A percentile compares a stretch with the other conserved stretches of the same genome.
phyloP scores from a whole-genome alignment of 1,140 invertebrate genomes.

The Drosophila melanogaster region DNA sequence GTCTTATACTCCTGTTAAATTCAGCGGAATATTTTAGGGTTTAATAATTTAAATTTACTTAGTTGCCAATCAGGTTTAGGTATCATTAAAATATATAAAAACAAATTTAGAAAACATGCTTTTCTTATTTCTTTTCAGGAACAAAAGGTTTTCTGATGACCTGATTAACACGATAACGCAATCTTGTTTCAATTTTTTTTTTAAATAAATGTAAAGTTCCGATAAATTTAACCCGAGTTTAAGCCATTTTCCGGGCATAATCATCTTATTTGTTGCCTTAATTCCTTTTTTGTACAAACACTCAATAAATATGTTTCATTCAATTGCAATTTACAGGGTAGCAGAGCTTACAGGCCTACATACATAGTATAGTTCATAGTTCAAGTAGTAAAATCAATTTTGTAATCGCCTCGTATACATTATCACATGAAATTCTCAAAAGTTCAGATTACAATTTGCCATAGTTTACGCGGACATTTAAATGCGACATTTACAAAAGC shows the following conservation, averaged over 20 bases:
- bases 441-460: constrained; percentile 64
- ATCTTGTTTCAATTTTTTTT: neutral
- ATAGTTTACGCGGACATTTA: constrained; percentile 55
- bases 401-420: constrained; percentile 70
- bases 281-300: constrained; percentile 50
- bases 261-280: constrained; percentile 23
- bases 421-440: constrained; percentile 83
- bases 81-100: neutral
- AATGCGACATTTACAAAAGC: constrained; percentile 81
- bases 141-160: neutral
- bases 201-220: neutral
- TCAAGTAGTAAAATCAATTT: constrained; percentile 55
- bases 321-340: constrained; percentile 42
- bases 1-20: constrained; percentile 13
- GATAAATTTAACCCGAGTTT: constrained; percentile 4
- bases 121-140: neutral
- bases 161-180: neutral
- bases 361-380: constrained; percentile 41
- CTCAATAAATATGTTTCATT: constrained; percentile 53
- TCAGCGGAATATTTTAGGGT: constrained; percentile 2
- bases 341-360: constrained; percentile 32
- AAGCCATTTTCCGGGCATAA: neutral
- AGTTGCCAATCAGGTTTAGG: neutral
- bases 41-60: too few relatives aligned
- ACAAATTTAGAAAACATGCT: neutral